Percentiles rank a stretch among this genome's conserved stretches.
phyloP scores from a whole-genome alignment of 2,888 invertebrate genomes.

The Cybosia mesomella region DNA sequence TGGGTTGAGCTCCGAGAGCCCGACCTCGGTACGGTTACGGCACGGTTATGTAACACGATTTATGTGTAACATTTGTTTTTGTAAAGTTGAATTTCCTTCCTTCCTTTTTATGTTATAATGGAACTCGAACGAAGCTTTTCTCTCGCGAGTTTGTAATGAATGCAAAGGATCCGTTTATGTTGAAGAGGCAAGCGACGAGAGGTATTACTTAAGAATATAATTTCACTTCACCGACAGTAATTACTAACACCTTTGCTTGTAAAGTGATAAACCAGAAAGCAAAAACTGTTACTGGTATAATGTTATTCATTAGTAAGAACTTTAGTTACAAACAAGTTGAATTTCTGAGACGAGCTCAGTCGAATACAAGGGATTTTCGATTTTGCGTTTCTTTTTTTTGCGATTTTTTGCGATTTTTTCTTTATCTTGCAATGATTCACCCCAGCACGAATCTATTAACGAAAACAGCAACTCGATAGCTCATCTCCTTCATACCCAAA shows the following conservation, averaged over 20 bases:
- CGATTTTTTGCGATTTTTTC: too few relatives aligned
- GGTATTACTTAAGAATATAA: not conserved
- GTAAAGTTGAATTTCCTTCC: conserved; percentile 12
- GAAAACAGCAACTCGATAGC: too few relatives aligned
- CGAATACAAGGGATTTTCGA: too few relatives aligned
- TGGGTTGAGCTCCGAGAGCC: not conserved
- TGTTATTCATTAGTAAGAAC: too few relatives aligned
- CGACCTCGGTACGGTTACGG: not conserved
- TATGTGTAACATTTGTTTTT: conserved; percentile 14
- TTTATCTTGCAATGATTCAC: too few relatives aligned
- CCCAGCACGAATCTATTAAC: too few relatives aligned
- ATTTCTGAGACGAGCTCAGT: too few relatives aligned
- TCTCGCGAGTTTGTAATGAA: conserved; percentile 14
- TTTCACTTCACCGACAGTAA: not conserved
- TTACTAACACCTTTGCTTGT: not conserved
- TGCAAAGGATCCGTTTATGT: not conserved
- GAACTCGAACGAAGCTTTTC: conserved; percentile 14
- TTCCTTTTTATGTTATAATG: conserved; percentile 14
- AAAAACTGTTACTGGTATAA: not conserved
- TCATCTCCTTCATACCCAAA: too few relatives aligned
- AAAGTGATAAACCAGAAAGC: not conserved
- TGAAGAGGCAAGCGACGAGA: not conserved
- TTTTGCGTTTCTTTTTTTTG: too few relatives aligned
- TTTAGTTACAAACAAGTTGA: too few relatives aligned
- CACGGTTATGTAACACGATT: conserved; percentile 7